phyloP scores from a whole-genome alignment of 2,797 vertebrate genomes.

The Sebastes taczanowskii region DNA sequence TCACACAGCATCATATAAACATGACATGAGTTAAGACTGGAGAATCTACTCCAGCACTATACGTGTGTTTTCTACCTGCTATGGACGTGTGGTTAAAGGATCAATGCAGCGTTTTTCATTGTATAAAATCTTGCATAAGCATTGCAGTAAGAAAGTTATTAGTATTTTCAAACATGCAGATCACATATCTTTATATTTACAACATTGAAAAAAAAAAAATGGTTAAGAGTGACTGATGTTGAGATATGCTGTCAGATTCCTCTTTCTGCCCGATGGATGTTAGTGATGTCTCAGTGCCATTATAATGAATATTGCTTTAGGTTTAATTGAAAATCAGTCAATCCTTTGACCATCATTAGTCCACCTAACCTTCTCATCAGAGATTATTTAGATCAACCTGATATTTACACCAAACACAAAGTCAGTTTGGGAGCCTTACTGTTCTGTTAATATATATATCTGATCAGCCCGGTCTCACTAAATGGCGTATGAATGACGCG shows the following conservation, averaged over 20 bases:
- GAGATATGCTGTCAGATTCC: background rate
- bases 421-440: background rate
- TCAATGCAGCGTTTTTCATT: constrained; percentile 30
- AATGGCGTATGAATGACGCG: background rate
- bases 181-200: constrained; percentile 67
- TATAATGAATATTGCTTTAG: constrained; percentile 70
- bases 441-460: background rate
- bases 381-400: background rate
- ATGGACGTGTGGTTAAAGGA: constrained; percentile 44
- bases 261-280: constrained; percentile 8
- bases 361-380: background rate
- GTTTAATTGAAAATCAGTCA: constrained; percentile 19
- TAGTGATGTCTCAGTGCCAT: constrained; percentile 44
- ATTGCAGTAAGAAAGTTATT: constrained; percentile 63
- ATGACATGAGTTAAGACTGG: background rate
- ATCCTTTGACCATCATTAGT: background rate
- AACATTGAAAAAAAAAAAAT: constrained; percentile 17
- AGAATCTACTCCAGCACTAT: background rate
- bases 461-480: background rate
- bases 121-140: constrained; percentile 77
- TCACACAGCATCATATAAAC: constrained; percentile 23
- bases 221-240: background rate
- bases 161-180: constrained; percentile 72
- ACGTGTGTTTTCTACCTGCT: constrained; percentile 6
- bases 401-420: constrained; percentile 16